Percentiles rank a stretch among this genome's conserved stretches.
Conservation (phyloP, 2,888 invertebrate genomes). For the Xanthia icteritia region DNA sequence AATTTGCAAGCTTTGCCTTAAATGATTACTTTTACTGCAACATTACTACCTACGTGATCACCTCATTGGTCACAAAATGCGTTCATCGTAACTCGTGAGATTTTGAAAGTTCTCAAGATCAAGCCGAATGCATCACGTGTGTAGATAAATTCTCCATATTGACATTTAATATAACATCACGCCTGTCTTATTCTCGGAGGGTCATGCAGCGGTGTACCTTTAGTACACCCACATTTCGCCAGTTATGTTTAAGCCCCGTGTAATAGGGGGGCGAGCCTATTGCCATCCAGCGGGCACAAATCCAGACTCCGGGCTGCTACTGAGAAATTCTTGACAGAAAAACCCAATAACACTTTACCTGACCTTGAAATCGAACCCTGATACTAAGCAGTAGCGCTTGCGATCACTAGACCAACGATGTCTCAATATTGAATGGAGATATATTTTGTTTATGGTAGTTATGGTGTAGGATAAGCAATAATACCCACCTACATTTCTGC, state of each 20-base stretch:
- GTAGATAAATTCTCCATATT: neutral
- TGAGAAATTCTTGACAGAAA: neutral
- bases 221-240: neutral
- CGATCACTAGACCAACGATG: neutral
- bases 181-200: neutral
- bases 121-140: conserved; percentile 16
- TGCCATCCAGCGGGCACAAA: neutral
- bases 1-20: conserved; percentile 11
- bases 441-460: neutral
- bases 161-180: neutral
- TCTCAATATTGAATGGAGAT: neutral
- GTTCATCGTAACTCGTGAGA: conserved; percentile 11
- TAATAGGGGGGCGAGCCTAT: neutral
- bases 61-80: conserved; percentile 21
- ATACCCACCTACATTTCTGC: neutral
- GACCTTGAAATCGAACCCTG: neutral
- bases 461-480: neutral
- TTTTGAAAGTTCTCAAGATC: conserved; percentile 25
- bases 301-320: neutral
- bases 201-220: neutral
- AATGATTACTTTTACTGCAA: conserved; percentile 3
- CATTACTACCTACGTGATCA: conserved; percentile 25
- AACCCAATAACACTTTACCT: neutral
- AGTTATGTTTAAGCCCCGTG: neutral
- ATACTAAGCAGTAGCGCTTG: neutral